phyloP scores from a whole-genome alignment of 64 coral and sea anemone species.

The Anthopleura sola region DNA sequence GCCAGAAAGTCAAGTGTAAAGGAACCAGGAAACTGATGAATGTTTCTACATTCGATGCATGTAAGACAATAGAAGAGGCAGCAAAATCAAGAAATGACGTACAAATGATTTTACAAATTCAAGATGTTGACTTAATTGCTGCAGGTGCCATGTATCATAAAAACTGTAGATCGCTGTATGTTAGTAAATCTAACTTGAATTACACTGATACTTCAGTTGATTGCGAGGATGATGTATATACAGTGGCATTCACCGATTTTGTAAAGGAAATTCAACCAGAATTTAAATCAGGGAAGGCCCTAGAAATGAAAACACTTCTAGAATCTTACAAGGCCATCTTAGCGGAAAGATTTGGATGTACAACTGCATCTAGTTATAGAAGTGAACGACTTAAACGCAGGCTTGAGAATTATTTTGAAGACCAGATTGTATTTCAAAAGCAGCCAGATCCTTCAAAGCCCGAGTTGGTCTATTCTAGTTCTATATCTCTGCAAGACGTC shows the following conservation, averaged over 20 bases:
- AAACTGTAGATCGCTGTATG: conserved; percentile 31
- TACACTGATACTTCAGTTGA: neutral
- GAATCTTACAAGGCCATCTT: conserved; percentile 3
- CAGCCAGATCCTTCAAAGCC: conserved; percentile 30
- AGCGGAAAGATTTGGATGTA: neutral
- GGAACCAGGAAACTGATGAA: conserved; percentile 11
- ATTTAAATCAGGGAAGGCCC: conserved; percentile 27
- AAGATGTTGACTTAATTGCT: conserved; percentile 41
- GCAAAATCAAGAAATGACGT: conserved; percentile 13
- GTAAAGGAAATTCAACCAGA: conserved; percentile 21
- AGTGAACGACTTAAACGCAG: conserved; percentile 1
- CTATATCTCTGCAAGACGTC: conserved; percentile 17
- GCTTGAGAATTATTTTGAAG: conserved; percentile 13
- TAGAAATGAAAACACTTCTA: conserved; percentile 30
- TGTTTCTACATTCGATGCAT: conserved; percentile 39
- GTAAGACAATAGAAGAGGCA: conserved; percentile 32
- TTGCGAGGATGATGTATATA: conserved; percentile 17
- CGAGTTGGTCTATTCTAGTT: conserved; percentile 38
- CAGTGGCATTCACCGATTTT: conserved; percentile 16
- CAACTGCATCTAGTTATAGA: conserved; percentile 16
- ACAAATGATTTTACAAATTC: conserved; percentile 23
- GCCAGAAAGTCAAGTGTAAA: conserved; percentile 38
- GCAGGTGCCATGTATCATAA: conserved; percentile 39
- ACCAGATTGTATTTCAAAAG: conserved; percentile 35
- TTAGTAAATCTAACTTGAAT: conserved; percentile 43